A percentile compares a stretch with the other conserved stretches of the same genome.
phyloP scores from a whole-genome alignment of 2,888 invertebrate species.

The Nemapogon koenigi region DNA sequence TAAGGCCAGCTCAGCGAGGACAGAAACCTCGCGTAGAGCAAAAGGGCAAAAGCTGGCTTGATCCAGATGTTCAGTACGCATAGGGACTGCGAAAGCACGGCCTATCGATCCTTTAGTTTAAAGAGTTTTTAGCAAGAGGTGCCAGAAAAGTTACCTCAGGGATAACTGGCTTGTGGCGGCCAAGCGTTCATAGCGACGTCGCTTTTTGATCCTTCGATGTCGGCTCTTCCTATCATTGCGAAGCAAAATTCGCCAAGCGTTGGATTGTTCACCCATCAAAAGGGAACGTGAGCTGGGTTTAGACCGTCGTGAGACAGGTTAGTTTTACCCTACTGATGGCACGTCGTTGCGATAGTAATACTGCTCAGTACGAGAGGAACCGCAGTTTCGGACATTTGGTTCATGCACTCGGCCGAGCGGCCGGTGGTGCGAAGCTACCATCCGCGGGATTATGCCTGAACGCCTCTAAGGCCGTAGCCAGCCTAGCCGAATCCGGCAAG shows the following conservation, averaged over 20 bases:
- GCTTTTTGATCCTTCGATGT: slow-evolving; percentile 77
- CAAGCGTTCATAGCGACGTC: slow-evolving; percentile 71
- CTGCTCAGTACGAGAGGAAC: slow-evolving; percentile 65
- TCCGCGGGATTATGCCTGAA: slow-evolving; percentile 68
- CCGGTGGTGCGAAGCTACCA: slow-evolving; percentile 72
- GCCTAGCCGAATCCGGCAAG: slow-evolving; percentile 59
- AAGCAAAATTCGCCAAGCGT: slow-evolving; percentile 75
- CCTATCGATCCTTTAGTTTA: slow-evolving; percentile 70
- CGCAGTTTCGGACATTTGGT: slow-evolving; percentile 67
- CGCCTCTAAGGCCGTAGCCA: slow-evolving; percentile 69
- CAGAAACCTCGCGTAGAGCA: slow-evolving; percentile 76
- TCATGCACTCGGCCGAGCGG: slow-evolving; percentile 68
- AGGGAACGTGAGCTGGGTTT: slow-evolving; percentile 72
- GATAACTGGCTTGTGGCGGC: slow-evolving; percentile 72
- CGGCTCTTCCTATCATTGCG: slow-evolving; percentile 78
- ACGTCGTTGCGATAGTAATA: slow-evolving; percentile 62
- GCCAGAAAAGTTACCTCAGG: slow-evolving; percentile 77
- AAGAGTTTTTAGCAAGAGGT: slow-evolving; percentile 68
- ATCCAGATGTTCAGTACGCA: slow-evolving; percentile 71
- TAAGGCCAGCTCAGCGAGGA: slow-evolving; percentile 69
- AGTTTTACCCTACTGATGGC: slow-evolving; percentile 67
- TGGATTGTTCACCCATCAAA: slow-evolving; percentile 74
- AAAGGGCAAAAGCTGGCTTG: slow-evolving; percentile 74
- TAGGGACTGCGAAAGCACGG: slow-evolving; percentile 70
- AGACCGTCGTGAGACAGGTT: slow-evolving; percentile 71